Evolutionary conservation across 2,113 vertebrate species (phyloP).

Genomic region (Mesoclemmys tuberculata): DNA sequence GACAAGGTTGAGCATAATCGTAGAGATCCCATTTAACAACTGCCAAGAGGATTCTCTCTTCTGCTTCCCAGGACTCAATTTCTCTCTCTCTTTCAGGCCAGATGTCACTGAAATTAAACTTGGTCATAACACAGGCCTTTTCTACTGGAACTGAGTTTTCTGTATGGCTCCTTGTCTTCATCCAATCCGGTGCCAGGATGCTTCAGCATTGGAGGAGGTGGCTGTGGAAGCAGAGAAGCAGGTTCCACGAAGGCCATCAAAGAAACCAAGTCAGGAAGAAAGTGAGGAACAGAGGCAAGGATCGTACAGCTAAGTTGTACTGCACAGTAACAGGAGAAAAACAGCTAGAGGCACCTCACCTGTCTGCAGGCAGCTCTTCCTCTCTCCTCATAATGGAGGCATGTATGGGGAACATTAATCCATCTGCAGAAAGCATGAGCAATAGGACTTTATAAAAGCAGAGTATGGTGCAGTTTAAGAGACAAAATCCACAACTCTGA

Average conservation of each 20-base stretch:
- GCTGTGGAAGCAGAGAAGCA: not conserved
- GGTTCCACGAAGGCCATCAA: not conserved
- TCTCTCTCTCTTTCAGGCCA: not conserved
- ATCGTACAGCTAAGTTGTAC: no score
- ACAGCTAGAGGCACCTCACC: not conserved
- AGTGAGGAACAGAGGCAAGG: not conserved
- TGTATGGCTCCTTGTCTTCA: not conserved
- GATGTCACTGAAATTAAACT: not conserved
- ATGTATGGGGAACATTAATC: not conserved
- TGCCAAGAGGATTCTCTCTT: accelerated
- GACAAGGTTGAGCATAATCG: not conserved
- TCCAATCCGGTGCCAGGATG: not conserved
- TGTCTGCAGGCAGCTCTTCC: not conserved
- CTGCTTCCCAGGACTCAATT: accelerated
- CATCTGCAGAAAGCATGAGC: no score
- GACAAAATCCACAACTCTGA: not conserved
- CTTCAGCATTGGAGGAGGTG: not conserved
- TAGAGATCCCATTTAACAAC: not conserved
- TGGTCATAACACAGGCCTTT: not conserved
- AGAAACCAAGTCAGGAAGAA: not conserved
- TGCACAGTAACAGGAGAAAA: no score
- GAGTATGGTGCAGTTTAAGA: not conserved
- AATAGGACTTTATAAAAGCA: not conserved
- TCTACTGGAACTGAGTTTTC: not conserved
- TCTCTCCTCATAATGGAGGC: not conserved